Evolutionary conservation across 2,797 vertebrate species (phyloP), one percentile per base, ranked within the genome.

Genomic region (Oreonectes daqikongensis): DNA sequence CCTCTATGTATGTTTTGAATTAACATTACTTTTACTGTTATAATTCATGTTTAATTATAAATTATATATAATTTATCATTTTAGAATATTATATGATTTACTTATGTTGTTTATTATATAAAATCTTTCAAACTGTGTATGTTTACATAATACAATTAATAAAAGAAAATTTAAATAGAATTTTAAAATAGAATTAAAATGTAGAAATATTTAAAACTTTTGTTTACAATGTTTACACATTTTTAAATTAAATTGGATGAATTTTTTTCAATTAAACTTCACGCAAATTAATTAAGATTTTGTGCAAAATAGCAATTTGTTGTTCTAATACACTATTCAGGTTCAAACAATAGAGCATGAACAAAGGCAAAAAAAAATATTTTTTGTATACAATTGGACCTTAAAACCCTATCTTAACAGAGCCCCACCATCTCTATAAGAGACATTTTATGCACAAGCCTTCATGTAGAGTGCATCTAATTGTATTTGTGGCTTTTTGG

Each of bases 401-500:
- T 24, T 26, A 4, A 46, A 67, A 67, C 73, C 26, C 9, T 59
- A 30, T 3, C 17, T 38, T 42, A 55, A 40, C 32, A 30, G 20
- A 61, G 40, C 17, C 12, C 79, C n/a, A 40, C 46, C 28, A 30
- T 66, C 59, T 32, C 32, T 46, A 26, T 40, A 69, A 48, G 7
- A 17, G 20, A 77, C 65, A 50, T 71, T 57, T 67, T 71, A 30
- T 59, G 55, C 63, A 67, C 30, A 63, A 53, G 55, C 9, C 38
- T 61, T 66, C 17, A 42, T 57, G 38, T 55, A 48, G 40, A 68
- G 53, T 60, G 26, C n/a, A 20, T 57, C 8, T 32, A 26, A 46
- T 68, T 57, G 30, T 59, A 38, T 66, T 63, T 75, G 75, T 57
- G 66, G 2, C 40, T 71, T 35, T 69, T 24, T 72, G 44, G 26